Base-by-base conservation (phyloP, 2,797 vertebrate species). In the Spinibarbus caldwelli region DNA sequence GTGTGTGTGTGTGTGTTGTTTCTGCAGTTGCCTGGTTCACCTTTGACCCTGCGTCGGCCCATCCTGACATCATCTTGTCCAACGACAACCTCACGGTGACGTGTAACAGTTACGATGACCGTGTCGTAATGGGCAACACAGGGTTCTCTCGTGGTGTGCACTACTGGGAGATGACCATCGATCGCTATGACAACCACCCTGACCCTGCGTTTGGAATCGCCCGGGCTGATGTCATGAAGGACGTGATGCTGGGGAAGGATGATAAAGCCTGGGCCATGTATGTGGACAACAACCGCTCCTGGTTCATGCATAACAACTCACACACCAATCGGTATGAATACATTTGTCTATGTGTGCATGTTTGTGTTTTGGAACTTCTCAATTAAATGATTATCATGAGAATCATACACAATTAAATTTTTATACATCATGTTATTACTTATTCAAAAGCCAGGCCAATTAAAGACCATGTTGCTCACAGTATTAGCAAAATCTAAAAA, bases 251-350 rank as follows among this genome's bases (percentile, higher is more conserved):
- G 92, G 98, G 98, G 84, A 99, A 99, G 93, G 98, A 99, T 8
- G 97, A 99, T 92, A 99, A 98, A 91, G 98, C 98, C 15, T 99
- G 98, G 98, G 97, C 98, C 88, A 99, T 99, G 98, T 99, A 99
- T 9, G 98, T 99, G 94, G 98, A 99, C 95, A 99, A 98, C 91
- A 99, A 99, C 95, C 95, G 98, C 85, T 98, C 97, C 93, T 99
- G 98, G 98, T 99, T 99, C 95, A 99, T 99, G 98, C 97, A 99
- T 95, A 98, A 97, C 96, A 99, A 99, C 90, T 99, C 98, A 0
- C 98, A 99, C 95, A 99, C 98, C 85, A 99, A 98, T 96, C 97
- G 98, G 98, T 99, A 86, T 94, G 4, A 71, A 29, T n/a, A 15
- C 52, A 19, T 36, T 47, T 52, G 49, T 83, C 5, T 59, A 1